These are phyloP conservation scores for Conchocele bisecta DNA, from an alignment of 2,888 invertebrate species.

Conservation along the genomic window DNA sequence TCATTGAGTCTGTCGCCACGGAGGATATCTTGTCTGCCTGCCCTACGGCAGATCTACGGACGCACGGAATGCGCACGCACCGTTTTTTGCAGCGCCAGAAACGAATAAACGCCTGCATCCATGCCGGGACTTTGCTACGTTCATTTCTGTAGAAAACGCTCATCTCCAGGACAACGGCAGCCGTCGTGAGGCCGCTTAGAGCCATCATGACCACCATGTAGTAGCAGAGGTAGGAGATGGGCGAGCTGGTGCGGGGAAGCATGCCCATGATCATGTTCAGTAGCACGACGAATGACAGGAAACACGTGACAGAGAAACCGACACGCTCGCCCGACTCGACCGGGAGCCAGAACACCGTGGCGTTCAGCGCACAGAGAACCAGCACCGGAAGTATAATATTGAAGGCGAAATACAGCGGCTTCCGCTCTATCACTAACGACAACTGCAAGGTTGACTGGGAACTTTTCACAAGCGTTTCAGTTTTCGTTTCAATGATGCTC, in stretches of 20 bases:
- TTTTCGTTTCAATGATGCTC: conserved; percentile 27
- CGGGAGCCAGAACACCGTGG: conserved; percentile 47
- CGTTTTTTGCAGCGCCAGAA: neutral
- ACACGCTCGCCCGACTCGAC: conserved; percentile 48
- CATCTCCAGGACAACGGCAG: conserved; percentile 29
- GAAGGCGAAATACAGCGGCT: conserved; percentile 41
- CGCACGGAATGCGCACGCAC: too few relatives aligned
- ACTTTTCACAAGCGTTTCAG: neutral
- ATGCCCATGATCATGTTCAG: conserved; percentile 39
- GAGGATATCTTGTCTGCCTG: too few relatives aligned
- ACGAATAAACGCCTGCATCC: conserved; percentile 14
- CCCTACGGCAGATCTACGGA: too few relatives aligned
- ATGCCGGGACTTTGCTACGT: conserved; percentile 22
- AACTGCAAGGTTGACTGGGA: neutral
- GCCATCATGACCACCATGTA: conserved; percentile 47
- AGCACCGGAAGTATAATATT: conserved; percentile 44
- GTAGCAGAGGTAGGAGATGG: conserved; percentile 42
- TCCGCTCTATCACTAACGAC: conserved; percentile 30
- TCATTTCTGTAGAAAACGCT: conserved; percentile 33
- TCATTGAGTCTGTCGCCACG: too few relatives aligned
- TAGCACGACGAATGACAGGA: conserved; percentile 48
- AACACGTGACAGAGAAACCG: conserved; percentile 50
- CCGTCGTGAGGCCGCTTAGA: conserved; percentile 34
- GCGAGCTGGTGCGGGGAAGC: conserved; percentile 33
- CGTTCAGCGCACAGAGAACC: conserved; percentile 24